Evolutionary conservation across 2,113 vertebrate species (phyloP), one percentile per base, ranked within the genome.

Genomic region (Rhea pennata): DNA sequence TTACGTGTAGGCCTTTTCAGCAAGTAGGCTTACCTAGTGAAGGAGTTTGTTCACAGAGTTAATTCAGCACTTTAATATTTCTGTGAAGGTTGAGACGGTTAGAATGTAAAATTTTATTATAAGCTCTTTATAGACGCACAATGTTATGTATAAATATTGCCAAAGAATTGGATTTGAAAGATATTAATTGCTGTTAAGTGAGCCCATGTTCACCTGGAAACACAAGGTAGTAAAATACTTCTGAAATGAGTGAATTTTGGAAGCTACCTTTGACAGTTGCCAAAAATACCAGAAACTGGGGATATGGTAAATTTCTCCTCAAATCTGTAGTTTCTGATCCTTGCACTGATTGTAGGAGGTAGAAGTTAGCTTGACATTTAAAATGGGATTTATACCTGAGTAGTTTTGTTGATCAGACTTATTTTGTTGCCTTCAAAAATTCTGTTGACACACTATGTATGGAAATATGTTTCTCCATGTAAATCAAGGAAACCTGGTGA

Each of bases 61-160:
- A 80, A 80, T 83, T 69, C 91, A 96, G 96, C 97, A 97, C 97
- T 97, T 97, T 97, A 97, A 96, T 96, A 96, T 94, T 96, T 96
- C 93, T 92, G 90, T 97, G 96, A 97, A 97, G 96, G 95, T 96
- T 93, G 44, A 96, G 96, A 97, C 95, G 87, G 91, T 87, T 91
- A 88, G 96, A 97, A 97, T 97, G 97, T 97, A 97, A 96, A 95
- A 92, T 95, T 95, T 97, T 94, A 64, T 72, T 87, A 81, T 94
- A 96, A 97, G 93, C 95, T 97, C 86, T 96, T 94, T 92, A 48
- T 90, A 88, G 85, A 90, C 82, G 95, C 96, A 97, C 96, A 97
- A 97, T 76, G 94, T 94, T 96, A 86, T 95, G 89, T 93, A 1
- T 85, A 92, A 96, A 91, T 97, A 85, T 96, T 97, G 96, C 97